Evolutionary conservation across 2,797 vertebrate genomes (phyloP), one percentile per base, ranked within the genome.

Genomic region (Anguilla anguilla): DNA sequence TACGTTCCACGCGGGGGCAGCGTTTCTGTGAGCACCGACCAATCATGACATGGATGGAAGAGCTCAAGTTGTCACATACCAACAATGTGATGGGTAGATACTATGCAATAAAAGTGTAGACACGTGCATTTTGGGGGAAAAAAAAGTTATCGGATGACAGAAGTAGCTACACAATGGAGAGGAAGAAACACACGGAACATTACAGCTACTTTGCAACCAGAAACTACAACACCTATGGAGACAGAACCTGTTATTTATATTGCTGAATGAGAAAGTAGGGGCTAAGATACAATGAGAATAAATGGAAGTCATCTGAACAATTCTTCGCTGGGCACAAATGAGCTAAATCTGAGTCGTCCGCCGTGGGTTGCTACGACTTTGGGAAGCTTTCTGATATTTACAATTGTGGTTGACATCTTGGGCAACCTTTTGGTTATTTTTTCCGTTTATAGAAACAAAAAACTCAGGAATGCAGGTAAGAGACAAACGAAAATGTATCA

Each of bases 371-470:
- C 95, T 85, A 97, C 94, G 86, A 94, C 97, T 85, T 93, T 99
- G 91, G 98, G 98, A n/a, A 95, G 93, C 92, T 94, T 98, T 90
- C 97, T 99, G 92, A 97, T 98, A 96, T 97, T 98, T 94, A 98
- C 98, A 84, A 97, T 98, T 92, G 97, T 97, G 61, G 97, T 98
- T 83, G 98, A 98, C 95, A 92, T 99, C 90, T 93, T 99, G 94
- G 98, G 98, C 85, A 99, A 98, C 93, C 95, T 99, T 17, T 88
- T 99, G 95, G 98, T 99, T 90, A 98, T 99, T 93, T 95, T 99
- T 92, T 98, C 98, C n/a, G 98, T 99, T 39, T 98, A 96, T 86
- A 96, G 97, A 69, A 99, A 98, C 94, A 98, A 97, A 95, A 99
- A 98, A 95, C 97, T 99, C 90, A 92, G 98, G 90, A 99, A 98